Percentiles rank a stretch among this genome's conserved stretches.
phyloP scores from a whole-genome alignment of 1,140 invertebrate genomes.

The Drosophila micromelanica region DNA sequence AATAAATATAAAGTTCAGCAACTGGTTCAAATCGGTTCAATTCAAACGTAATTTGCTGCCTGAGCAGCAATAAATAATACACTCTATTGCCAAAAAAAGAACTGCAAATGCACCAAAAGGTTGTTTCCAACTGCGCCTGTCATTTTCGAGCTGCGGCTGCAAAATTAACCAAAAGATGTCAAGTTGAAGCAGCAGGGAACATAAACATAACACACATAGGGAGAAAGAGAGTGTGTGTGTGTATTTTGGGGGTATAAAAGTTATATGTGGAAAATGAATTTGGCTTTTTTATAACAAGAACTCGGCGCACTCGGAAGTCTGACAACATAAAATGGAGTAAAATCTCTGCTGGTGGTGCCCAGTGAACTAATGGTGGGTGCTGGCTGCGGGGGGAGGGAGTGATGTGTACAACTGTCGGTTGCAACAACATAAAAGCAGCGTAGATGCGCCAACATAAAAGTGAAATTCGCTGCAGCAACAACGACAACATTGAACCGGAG shows the following conservation, averaged over 20 bases:
- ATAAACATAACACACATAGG: slow-evolving; percentile 55
- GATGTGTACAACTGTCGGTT: slow-evolving; percentile 21
- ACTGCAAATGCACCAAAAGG: slow-evolving; percentile 12
- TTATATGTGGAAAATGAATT: slow-evolving; percentile 80
- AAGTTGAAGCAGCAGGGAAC: slow-evolving; percentile 55
- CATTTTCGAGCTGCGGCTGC: slow-evolving; percentile 51
- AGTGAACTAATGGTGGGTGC: slow-evolving; percentile 63
- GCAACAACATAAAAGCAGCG: slow-evolving; percentile 63
- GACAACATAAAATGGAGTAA: slow-evolving; percentile 82
- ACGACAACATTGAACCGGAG: slow-evolving; percentile 29
- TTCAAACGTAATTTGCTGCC: not conserved
- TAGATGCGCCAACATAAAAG: slow-evolving; percentile 72
- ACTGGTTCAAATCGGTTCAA: too few relatives aligned
- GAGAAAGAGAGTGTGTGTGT: not conserved
- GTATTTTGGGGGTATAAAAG: slow-evolving; percentile 39
- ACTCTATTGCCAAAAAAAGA: not conserved
- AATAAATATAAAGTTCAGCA: too few relatives aligned
- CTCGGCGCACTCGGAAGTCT: slow-evolving; percentile 75
- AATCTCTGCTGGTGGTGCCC: slow-evolving; percentile 78
- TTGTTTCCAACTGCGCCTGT: slow-evolving; percentile 27
- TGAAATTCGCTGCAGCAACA: slow-evolving; percentile 59
- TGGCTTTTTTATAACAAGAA: slow-evolving; percentile 74
- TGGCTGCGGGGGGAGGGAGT: not conserved
- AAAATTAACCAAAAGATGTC: slow-evolving; percentile 76
- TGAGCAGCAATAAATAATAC: slow-evolving; percentile 9